These are phyloP conservation scores for Rapana venosa DNA, from an alignment of 2,888 invertebrate genomes.

Conservation along the genomic window DNA sequence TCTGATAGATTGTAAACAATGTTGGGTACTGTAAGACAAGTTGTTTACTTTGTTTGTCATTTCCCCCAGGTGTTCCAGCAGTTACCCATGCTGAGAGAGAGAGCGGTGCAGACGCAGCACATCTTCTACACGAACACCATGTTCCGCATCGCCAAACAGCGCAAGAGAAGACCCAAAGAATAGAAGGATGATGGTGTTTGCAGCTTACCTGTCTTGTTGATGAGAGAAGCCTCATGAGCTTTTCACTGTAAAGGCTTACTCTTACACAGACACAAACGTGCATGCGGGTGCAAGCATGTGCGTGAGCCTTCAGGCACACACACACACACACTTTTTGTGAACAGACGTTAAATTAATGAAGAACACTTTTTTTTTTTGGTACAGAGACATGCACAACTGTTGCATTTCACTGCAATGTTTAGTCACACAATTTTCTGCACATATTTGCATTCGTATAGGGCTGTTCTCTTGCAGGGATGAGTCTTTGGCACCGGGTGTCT, in stretches of 20 bases:
- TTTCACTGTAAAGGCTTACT: not conserved
- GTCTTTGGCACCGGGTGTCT: too few relatives aligned
- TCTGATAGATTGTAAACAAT: too few relatives aligned
- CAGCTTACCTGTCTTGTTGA: not conserved
- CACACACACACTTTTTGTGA: not conserved
- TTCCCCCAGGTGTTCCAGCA: conserved; percentile 14
- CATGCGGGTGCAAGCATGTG: too few relatives aligned
- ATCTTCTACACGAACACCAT: conserved; percentile 37
- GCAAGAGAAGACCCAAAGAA: conserved; percentile 16
- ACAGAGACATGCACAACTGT: too few relatives aligned
- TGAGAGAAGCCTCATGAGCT: not conserved
- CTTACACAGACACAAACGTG: too few relatives aligned
- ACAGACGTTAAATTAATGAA: too few relatives aligned
- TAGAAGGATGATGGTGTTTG: not conserved
- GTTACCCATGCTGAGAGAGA: conserved; percentile 16
- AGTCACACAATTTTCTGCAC: too few relatives aligned
- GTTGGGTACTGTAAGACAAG: too few relatives aligned
- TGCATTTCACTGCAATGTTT: too few relatives aligned
- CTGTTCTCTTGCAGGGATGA: too few relatives aligned
- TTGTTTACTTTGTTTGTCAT: not conserved
- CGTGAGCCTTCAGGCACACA: not conserved
- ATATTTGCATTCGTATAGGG: too few relatives aligned
- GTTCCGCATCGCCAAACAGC: conserved; percentile 40
- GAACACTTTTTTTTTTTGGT: too few relatives aligned
- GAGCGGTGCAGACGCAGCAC: conserved; percentile 3